These are phyloP conservation scores for Elephantulus edwardii DNA, from an alignment of 2,113 vertebrate species.

Conservation along the genomic window DNA sequence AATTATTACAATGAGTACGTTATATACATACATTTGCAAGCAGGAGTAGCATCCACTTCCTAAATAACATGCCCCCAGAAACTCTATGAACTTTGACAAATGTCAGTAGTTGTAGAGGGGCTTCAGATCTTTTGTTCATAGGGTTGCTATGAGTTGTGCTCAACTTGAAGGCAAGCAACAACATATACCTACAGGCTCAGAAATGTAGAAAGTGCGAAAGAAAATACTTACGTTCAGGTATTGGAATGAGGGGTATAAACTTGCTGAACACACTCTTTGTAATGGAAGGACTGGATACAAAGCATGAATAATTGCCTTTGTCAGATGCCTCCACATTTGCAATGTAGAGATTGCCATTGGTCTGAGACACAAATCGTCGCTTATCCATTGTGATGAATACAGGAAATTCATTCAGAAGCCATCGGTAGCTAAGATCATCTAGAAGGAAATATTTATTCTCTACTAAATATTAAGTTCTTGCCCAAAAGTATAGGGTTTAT, in stretches of 20 bases:
- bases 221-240: slow-evolving; percentile 90
- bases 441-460: slow-evolving; percentile 66
- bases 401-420: slow-evolving; percentile 98
- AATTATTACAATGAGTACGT: background rate
- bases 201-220: background rate
- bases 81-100: no score
- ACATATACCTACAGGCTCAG: no score
- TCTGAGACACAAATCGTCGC: slow-evolving; percentile 95
- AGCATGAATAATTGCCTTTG: slow-evolving; percentile 97
- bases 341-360: slow-evolving; percentile 96
- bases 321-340: slow-evolving; percentile 94
- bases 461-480: slow-evolving; percentile 62
- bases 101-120: no score
- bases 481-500: background rate
- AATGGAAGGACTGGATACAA: slow-evolving; percentile 94
- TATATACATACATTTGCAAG: background rate
- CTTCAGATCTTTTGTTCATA: no score
- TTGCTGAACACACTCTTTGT: slow-evolving; percentile 99
- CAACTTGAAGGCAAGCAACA: no score
- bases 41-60: no score
- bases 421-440: slow-evolving; percentile 96
- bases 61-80: no score
- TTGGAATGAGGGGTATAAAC: slow-evolving; percentile 95
- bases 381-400: slow-evolving; percentile 95
- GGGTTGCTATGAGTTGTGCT: no score